These are phyloP conservation scores for Crossoptilon crossoptilon DNA, from an alignment of 2,797 vertebrate genomes.

Conservation along the genomic window DNA sequence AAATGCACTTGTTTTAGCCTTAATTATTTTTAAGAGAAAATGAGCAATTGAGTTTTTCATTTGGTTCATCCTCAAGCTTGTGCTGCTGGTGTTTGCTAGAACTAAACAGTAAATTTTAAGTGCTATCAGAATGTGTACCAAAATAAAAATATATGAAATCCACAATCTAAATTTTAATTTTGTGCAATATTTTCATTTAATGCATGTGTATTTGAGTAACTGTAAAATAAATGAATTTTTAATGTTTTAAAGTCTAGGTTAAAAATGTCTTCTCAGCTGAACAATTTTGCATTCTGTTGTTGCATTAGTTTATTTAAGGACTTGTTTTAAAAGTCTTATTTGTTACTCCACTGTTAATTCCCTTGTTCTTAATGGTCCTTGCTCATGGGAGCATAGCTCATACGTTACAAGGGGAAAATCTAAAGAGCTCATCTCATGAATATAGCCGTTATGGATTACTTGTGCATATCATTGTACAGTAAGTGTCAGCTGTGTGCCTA, in stretches of 20 bases:
- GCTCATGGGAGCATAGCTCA: slow-evolving; percentile 80
- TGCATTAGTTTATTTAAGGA: slow-evolving; percentile 89
- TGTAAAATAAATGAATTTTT: slow-evolving; percentile 87
- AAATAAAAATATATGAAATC: slow-evolving; percentile 77
- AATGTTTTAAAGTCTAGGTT: slow-evolving; percentile 86
- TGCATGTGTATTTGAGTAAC: slow-evolving; percentile 93
- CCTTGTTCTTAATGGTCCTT: slow-evolving; percentile 77
- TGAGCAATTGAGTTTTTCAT: slow-evolving; percentile 70
- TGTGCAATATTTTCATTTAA: slow-evolving; percentile 96
- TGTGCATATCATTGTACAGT: slow-evolving; percentile 91
- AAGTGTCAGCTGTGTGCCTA: slow-evolving; percentile 97
- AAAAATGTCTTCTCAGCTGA: slow-evolving; percentile 80
- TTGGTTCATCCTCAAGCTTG: slow-evolving; percentile 78
- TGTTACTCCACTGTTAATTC: slow-evolving; percentile 78
- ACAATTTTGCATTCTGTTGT: slow-evolving; percentile 90
- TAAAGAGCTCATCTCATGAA: slow-evolving; percentile 81
- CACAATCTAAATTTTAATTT: slow-evolving; percentile 85
- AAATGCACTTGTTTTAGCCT: slow-evolving; percentile 92
- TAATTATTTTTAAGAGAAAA: slow-evolving; percentile 86
- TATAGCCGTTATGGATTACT: slow-evolving; percentile 80
- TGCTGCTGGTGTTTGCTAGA: slow-evolving; percentile 77
- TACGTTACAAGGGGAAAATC: slow-evolving; percentile 77
- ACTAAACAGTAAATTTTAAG: slow-evolving; percentile 76
- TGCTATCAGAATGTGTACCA: slow-evolving; percentile 78
- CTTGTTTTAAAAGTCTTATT: slow-evolving; percentile 99